These are phyloP conservation scores for Drosophila ercepeae DNA, from an alignment of 1,140 invertebrate genomes.

Conservation along the genomic window DNA sequence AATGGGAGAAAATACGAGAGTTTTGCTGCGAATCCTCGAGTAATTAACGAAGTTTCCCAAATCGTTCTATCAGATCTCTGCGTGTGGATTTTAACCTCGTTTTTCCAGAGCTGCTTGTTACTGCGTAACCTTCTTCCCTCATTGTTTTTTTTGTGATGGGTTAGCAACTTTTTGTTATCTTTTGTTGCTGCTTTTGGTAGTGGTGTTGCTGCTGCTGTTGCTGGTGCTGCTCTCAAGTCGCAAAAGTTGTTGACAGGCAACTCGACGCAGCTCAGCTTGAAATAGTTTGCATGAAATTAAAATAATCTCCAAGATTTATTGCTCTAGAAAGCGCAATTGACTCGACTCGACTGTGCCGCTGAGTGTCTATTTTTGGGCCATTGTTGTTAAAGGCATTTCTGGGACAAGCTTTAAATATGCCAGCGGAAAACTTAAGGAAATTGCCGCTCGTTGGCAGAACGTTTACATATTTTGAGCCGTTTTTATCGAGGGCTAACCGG, in stretches of 20 bases:
- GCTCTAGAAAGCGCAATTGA: constrained; percentile 62
- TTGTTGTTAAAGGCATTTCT: neutral
- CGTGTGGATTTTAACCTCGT: constrained; percentile 71
- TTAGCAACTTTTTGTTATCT: constrained; percentile 63
- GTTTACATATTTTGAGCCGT: constrained; percentile 21
- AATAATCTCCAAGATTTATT: constrained; percentile 80
- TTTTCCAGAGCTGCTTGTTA: constrained; percentile 38
- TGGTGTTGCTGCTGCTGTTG: neutral
- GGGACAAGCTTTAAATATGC: constrained; percentile 44
- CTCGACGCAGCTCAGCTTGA: constrained; percentile 58
- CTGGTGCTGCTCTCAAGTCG: constrained; percentile 48
- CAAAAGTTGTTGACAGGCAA: constrained; percentile 77
- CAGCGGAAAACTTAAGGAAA: constrained; percentile 19
- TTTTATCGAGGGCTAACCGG: constrained; percentile 24
- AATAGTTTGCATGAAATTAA: constrained; percentile 81
- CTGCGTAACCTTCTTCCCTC: constrained; percentile 11
- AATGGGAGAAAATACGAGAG: neutral
- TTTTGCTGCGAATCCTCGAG: constrained; percentile 1
- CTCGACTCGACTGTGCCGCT: constrained; percentile 8
- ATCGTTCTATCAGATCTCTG: constrained; percentile 30
- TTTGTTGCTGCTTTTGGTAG: constrained; percentile 31
- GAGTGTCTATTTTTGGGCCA: constrained; percentile 12
- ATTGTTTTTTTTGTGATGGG: constrained; percentile 22
- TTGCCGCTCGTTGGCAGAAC: neutral
- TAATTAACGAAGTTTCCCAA: constrained; percentile 36